Base-by-base conservation (phyloP, 1,140 invertebrate species). In the Bombus difficillimus region DNA sequence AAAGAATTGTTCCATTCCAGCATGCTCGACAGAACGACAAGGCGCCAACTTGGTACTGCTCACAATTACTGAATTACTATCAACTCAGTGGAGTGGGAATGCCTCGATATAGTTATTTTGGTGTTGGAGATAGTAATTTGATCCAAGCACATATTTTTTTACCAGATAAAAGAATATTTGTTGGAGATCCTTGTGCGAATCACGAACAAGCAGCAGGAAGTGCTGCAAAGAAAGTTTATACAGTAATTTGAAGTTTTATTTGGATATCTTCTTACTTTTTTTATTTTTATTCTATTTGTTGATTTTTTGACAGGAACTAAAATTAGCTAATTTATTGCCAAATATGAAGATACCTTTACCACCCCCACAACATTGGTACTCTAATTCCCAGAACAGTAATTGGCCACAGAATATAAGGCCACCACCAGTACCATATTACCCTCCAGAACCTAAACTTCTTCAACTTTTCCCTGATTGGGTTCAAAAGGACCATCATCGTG, bases 61-160 rank as follows among this genome's bases (percentile, higher is more conserved):
- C 93, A 0, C 91, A 92, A 85, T 86, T 96, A 73, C 83, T 96
- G 66, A 93, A 92, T 66, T 92, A 95, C 83, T 96, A 89, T 75
- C 94, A 95, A 85, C 82, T 93, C 3, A 89, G 92, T 13, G 92
- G 93, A n/a, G 84, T 91, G 0, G 94, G 95, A 28, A 86, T 94
- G 59, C 96, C 96, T 25, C 87, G 93, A n/a, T 96, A 95, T 78
- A 91, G 89, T 74, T 96, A 95, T 83, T 87, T 93, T n/a, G 25
- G 82, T 25, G 89, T 83, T 4, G 86, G 92, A 8, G 86, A 92
- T 6, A 93, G 93, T 22, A 90, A 91, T 39, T 71, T 93, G 13
- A 87, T 95, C 37, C 90, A 82, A 68, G 94, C 95, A 0, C 93
- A 95, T 83, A 92, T 96, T 34, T 89, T 90, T 34, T 62, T 96